These are phyloP conservation scores for Eupelmus urozonus DNA, from an alignment of 2,888 invertebrate genomes.

Conservation along the genomic window DNA sequence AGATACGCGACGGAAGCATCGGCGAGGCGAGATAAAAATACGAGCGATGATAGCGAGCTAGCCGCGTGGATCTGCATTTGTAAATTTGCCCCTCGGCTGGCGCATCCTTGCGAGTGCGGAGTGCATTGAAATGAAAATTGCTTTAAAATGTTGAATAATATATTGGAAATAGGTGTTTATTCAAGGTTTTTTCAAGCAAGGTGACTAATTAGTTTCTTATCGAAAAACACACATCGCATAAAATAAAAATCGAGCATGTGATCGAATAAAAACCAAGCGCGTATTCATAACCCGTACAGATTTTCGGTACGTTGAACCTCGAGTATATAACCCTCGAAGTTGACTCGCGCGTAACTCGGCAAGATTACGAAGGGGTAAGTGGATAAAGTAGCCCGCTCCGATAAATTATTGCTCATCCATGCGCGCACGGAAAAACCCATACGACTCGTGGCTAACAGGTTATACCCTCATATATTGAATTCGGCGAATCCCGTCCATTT, in stretches of 20 bases:
- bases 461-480: constrained; percentile 59
- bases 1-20: constrained; percentile 51
- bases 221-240: too few species aligned
- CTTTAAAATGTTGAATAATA: too few species aligned
- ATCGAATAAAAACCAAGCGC: background rate
- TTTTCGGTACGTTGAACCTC: background rate
- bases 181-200: too few species aligned
- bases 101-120: background rate
- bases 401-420: constrained; percentile 52
- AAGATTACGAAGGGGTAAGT: constrained; percentile 9
- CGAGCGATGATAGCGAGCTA: constrained; percentile 24
- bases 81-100: constrained; percentile 32
- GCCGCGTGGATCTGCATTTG: constrained; percentile 46
- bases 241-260: too few species aligned
- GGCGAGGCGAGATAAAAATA: constrained; percentile 54
- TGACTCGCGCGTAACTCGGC: background rate
- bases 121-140: too few species aligned
- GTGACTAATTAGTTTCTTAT: too few species aligned
- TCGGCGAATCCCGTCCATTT: constrained; percentile 25
- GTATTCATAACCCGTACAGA: background rate
- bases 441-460: background rate
- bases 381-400: background rate
- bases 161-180: too few species aligned
- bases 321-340: constrained; percentile 13
- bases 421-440: constrained; percentile 30